These are phyloP conservation scores for Dreissena polymorpha DNA, from an alignment of 1,140 invertebrate species.

Conservation along the genomic window DNA sequence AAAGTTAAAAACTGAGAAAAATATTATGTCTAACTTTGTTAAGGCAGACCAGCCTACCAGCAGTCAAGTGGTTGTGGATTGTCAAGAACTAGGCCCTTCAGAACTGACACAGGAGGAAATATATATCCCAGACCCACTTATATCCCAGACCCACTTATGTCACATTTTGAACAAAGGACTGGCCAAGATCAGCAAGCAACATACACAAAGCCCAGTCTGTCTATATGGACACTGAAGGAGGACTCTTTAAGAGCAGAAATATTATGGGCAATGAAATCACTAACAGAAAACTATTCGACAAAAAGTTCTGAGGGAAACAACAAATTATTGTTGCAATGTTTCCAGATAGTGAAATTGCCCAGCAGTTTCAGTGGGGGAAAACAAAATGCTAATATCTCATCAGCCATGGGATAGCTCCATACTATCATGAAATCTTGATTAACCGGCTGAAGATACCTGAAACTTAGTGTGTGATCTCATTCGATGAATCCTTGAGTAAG, in stretches of 20 bases:
- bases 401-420: conserved; percentile 36
- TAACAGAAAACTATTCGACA: conserved; percentile 22
- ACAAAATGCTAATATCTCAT: conserved; percentile 49
- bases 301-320: conserved; percentile 16
- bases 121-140: too few relatives aligned
- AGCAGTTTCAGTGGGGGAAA: conserved; percentile 45
- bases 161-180: conserved; percentile 16
- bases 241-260: conserved; percentile 36
- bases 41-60: conserved; percentile 6
- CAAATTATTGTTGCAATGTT: conserved; percentile 47
- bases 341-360: conserved; percentile 49
- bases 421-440: conserved; percentile 26
- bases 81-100: not conserved
- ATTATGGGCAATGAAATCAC: conserved; percentile 39
- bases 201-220: conserved; percentile 8
- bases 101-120: conserved; percentile 6
- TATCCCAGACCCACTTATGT: conserved; percentile 9
- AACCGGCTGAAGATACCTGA: conserved; percentile 3
- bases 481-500: conserved; percentile 62
- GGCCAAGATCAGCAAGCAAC: conserved; percentile 3
- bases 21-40: conserved; percentile 16
- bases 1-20: conserved; percentile 22
- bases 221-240: conserved; percentile 25
- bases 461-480: conserved; percentile 43
- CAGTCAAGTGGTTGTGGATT: not conserved